Percentiles rank a stretch among this genome's conserved stretches.
Evolutionary conservation across 1,140 invertebrate species (phyloP).

Genomic region (Drosophila chauvacae): DNA sequence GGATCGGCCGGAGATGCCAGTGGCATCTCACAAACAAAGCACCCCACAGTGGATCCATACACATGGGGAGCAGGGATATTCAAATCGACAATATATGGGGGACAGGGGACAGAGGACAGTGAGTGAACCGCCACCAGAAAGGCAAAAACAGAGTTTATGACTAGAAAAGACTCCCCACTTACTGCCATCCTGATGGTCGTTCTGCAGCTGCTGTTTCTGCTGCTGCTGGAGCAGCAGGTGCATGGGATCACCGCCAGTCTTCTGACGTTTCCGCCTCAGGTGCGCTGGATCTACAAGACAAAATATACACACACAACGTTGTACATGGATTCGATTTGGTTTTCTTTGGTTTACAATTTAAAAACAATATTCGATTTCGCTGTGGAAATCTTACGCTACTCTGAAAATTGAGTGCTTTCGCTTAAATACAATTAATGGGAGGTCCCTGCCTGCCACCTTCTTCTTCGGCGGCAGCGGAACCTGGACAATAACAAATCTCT

Average conservation of each 20-base stretch:
- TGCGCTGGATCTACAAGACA: conserved; percentile 85
- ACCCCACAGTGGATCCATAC: conserved; percentile 29
- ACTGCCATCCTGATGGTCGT: conserved; percentile 86
- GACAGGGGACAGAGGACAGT: conserved; percentile 5
- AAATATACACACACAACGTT: conserved; percentile 56
- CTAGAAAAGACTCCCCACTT: conserved; percentile 83
- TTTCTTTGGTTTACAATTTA: conserved; percentile 16
- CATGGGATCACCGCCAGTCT: conserved; percentile 86
- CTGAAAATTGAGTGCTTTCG: conserved; percentile 48
- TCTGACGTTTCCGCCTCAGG: conserved; percentile 87
- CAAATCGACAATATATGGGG: conserved; percentile 4
- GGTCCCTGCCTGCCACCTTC: not conserved
- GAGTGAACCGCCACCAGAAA: conserved; percentile 32
- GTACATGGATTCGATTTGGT: conserved; percentile 37
- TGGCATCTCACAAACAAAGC: conserved; percentile 39
- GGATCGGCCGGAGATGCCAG: conserved; percentile 40
- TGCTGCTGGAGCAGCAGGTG: conserved; percentile 86
- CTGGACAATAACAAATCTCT: conserved; percentile 46
- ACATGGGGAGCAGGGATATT: conserved; percentile 4
- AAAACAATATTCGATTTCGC: conserved; percentile 31
- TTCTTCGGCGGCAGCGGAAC: not conserved
- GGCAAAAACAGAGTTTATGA: conserved; percentile 1
- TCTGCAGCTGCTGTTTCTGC: conserved; percentile 83
- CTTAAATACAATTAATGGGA: conserved; percentile 42
- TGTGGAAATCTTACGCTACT: conserved; percentile 30